Evolutionary conservation across 2,888 invertebrate genomes (phyloP).

Genomic region (Oeneis ivallda): DNA sequence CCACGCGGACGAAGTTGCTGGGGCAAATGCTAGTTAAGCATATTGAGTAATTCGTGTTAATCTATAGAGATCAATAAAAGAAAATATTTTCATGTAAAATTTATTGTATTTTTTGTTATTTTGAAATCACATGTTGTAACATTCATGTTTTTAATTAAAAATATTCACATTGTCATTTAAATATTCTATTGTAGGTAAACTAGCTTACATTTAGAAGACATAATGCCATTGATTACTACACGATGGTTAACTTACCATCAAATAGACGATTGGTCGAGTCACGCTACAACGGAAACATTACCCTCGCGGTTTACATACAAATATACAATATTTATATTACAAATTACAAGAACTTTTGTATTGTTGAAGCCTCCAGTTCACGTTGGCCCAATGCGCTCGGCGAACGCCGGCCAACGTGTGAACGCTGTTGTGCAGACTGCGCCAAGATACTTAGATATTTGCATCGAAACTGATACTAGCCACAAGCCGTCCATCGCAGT

Average conservation of each 20-base stretch:
- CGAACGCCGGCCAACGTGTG: neutral
- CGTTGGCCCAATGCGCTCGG: neutral
- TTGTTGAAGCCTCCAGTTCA: constrained; percentile 47
- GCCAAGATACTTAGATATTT: neutral
- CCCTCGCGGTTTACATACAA: constrained; percentile 74
- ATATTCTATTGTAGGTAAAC: constrained; percentile 83
- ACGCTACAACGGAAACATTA: constrained; percentile 70
- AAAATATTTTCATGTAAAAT: constrained; percentile 76
- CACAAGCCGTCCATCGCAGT: neutral
- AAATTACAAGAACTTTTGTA: constrained; percentile 71
- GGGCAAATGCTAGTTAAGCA: no score
- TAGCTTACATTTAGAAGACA: constrained; percentile 80
- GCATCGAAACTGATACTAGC: neutral
- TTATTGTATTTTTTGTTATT: constrained; percentile 83
- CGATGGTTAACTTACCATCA: constrained; percentile 62
- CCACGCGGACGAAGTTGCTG: no score
- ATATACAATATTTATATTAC: constrained; percentile 79
- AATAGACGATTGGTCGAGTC: constrained; percentile 79
- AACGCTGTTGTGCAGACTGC: no score
- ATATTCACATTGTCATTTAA: constrained; percentile 85
- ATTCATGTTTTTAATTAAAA: constrained; percentile 85
- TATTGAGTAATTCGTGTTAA: no score
- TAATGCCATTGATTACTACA: constrained; percentile 78
- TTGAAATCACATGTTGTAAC: constrained; percentile 83
- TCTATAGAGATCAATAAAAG: constrained; percentile 21